phyloP scores from a whole-genome alignment of 1,140 invertebrate genomes.

The Samia ricini region DNA sequence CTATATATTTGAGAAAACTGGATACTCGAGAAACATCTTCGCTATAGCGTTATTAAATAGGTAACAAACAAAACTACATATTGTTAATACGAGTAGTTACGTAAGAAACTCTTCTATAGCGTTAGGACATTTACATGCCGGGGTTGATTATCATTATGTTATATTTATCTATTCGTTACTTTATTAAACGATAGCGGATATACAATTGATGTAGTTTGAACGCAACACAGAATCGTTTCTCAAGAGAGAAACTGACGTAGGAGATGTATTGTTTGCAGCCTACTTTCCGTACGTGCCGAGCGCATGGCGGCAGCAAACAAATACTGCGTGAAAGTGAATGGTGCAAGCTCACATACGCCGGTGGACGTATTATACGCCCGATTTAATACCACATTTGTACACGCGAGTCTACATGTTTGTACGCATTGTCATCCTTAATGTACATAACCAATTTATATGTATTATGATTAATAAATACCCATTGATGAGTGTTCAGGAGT shows the following conservation, averaged over 20 bases:
- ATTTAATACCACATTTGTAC: constrained; percentile 47
- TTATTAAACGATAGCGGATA: background rate
- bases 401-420: constrained; percentile 39
- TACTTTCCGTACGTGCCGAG: constrained; percentile 58
- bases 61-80: too few species aligned
- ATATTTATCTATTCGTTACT: too few species aligned
- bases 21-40: too few species aligned
- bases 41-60: too few species aligned
- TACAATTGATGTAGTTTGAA: background rate
- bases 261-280: constrained; percentile 68
- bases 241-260: constrained; percentile 65
- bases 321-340: constrained; percentile 69
- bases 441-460: constrained; percentile 10
- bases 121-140: too few species aligned
- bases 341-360: constrained; percentile 47
- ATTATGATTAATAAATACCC: background rate
- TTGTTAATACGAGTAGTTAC: too few species aligned
- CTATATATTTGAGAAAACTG: too few species aligned
- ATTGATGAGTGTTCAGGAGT: background rate
- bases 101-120: too few species aligned
- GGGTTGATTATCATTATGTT: too few species aligned
- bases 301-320: constrained; percentile 32
- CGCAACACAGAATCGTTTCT: constrained; percentile 35
- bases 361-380: constrained; percentile 56
- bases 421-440: constrained; percentile 13